phyloP scores from a whole-genome alignment of 2,888 invertebrate species.

The Parnassius glacialis region DNA sequence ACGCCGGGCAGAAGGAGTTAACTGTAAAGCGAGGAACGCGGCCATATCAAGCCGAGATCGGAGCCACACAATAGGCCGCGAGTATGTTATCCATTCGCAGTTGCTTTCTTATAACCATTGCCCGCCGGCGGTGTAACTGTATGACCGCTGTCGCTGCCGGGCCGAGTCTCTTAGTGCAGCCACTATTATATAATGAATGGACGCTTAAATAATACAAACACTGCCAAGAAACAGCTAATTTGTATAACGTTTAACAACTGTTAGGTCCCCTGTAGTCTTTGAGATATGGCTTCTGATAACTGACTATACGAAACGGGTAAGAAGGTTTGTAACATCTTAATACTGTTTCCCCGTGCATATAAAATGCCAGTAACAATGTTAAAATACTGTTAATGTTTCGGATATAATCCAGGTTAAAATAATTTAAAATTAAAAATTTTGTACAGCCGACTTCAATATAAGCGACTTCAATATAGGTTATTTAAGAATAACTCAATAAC shows the following conservation, averaged over 20 bases:
- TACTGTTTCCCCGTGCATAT: not conserved
- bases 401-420: no score
- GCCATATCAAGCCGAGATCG: conserved; percentile 24
- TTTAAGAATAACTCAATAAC: no score
- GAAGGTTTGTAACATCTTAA: conserved; percentile 2
- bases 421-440: no score
- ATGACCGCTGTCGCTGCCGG: conserved; percentile 14
- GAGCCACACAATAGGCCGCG: conserved; percentile 23
- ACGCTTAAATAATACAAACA: conserved; percentile 25
- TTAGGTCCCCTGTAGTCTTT: not conserved
- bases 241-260: conserved; percentile 26
- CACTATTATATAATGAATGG: conserved; percentile 25
- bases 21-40: conserved; percentile 26
- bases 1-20: conserved; percentile 24
- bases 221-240: conserved; percentile 21
- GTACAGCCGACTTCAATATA: no score
- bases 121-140: conserved; percentile 27
- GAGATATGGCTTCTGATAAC: conserved; percentile 13
- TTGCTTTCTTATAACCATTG: conserved; percentile 22
- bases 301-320: not conserved
- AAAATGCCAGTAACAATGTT: no score
- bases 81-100: conserved; percentile 27
- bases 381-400: no score
- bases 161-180: conserved; percentile 11
- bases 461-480: no score